Evolutionary conservation across 1,140 invertebrate species (phyloP), one percentile per base, ranked within the genome.

Genomic region (Neodiprion lecontei): DNA sequence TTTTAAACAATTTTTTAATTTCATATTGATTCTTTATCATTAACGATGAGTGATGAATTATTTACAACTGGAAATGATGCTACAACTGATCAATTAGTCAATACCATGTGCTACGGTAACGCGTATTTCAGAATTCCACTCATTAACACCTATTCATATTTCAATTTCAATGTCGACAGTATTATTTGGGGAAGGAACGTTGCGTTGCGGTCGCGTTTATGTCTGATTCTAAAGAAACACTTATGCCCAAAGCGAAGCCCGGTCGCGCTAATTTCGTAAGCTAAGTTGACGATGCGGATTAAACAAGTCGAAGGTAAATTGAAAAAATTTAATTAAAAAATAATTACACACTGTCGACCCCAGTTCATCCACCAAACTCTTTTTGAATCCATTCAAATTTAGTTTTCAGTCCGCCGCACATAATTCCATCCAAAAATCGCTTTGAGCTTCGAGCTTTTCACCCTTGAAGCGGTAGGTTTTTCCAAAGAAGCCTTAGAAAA

Each of bases 191-290:
- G 74, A 74, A 74, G 71, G 75, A 80, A 77, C 80, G 74, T 82
- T 82, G 79, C 76, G 71, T 78, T 75, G 68, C 70, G 77, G 73
- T 81, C 76, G 72, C 69, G 70, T 75, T 79, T 77, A 78, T 77
- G 75, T 76, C 76, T 78, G 77, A 74, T 78, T 78, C 69, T 77
- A 75, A 77, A 80, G 71, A 81, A 73, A 79, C 79, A 72, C 48
- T 78, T 79, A 74, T 73, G 65, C 78, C 76, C 78, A 76, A 71
- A 67, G 75, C 77, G 78, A 81, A 67, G 77, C 53, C 53, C 53
- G n/a, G 53, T 61, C n/a, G 76, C 77, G 79, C 75, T 82, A 79
- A 80, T 80, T 79, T 82, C 70, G 48, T 78, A 78, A 80, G 77
- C 74, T 77, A 80, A 78, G 76, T 77, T 76, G 74, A 72, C 78